Percentiles rank a stretch among this genome's conserved stretches.
Conservation (phyloP, 1,140 invertebrate genomes). For the Bemisia tabaci region DNA sequence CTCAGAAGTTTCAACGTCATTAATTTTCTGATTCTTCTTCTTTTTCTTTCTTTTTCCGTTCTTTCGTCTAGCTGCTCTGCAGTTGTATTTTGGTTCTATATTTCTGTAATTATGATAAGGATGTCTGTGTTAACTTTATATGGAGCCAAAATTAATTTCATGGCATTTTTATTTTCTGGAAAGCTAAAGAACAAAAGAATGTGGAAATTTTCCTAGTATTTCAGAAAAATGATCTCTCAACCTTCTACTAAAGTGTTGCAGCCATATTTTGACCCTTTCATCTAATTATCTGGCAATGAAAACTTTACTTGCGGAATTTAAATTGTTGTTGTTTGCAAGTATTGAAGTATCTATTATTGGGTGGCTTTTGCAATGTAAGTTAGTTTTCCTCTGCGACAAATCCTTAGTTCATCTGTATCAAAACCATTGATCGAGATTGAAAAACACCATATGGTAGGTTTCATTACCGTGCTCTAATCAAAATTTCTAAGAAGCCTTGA, state of each 20-base stretch:
- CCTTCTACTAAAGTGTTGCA: not conserved
- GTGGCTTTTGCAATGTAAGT: too few species aligned
- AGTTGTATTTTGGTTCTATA: not conserved
- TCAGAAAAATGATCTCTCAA: not conserved
- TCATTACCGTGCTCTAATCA: too few species aligned
- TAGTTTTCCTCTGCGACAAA: too few species aligned
- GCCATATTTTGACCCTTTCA: not conserved
- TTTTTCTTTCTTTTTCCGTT: too few species aligned
- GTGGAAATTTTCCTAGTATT: not conserved
- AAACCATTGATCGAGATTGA: not conserved
- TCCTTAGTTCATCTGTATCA: too few species aligned
- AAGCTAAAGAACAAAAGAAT: not conserved
- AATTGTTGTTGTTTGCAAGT: not conserved
- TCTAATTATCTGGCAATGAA: not conserved
- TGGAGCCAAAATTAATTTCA: not conserved
- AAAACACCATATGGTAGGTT: not conserved
- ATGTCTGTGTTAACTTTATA: not conserved
- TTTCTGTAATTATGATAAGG: not conserved
- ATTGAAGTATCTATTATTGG: too few species aligned
- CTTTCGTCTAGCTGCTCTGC: not conserved
- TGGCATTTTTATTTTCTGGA: not conserved
- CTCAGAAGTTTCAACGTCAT: not conserved
- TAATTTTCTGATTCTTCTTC: not conserved
- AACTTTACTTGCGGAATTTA: not conserved
- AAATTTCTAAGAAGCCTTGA: too few species aligned